Base-by-base conservation (phyloP, 2,888 invertebrate genomes). In the Drosophila histrio region DNA sequence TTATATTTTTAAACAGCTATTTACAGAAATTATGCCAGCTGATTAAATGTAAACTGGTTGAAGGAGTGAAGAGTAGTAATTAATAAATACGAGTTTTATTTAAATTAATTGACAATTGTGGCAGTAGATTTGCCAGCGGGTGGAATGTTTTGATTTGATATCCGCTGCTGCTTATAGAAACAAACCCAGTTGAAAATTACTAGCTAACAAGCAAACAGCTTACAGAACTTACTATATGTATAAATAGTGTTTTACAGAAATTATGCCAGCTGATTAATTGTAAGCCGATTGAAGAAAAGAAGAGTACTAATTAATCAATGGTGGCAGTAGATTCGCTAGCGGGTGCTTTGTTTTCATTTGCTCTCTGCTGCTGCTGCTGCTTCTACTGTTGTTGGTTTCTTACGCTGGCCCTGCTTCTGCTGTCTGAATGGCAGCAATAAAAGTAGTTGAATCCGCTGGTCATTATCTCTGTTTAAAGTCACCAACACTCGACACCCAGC, bases 391-490 rank as follows among this genome's bases (percentile, higher is more conserved):
- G 19, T 17, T 39, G 15, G 8, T n/a, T n/a, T 39, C 2, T 8
- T 30, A n/a, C n/a, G 46, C 19, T 46, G 19, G 3, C 5, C 26
- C 36, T 49, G 17, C 19, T 28, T 24, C 43, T 28, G 46, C 36
- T 53, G 26, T 38, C 17, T 26, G 36, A n/a, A n/a, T 60, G 21
- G 30, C 19, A 26, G 34, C 58, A 41, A 62, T 43, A 75, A 75
- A 74, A 50, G 43, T 38, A 54, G 72, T 46, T 60, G 50, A 50
- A 54, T 41, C 61, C 38, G 32, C 50, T 63, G 43, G 28, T 13
- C 41, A 60, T 60, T 78, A 78, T 78, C 78, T 65, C 28, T 47
- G 36, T 38, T 58, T 13, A 21, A 52, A 71, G 71, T 77, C 81
- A 65, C 26, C 62, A 47, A 60, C 70, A 72, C 70, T 53, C 47